Percentiles rank a stretch among this genome's conserved stretches.
Conservation (phyloP, 2,797 vertebrate genomes). For the Emys orbicularis region DNA sequence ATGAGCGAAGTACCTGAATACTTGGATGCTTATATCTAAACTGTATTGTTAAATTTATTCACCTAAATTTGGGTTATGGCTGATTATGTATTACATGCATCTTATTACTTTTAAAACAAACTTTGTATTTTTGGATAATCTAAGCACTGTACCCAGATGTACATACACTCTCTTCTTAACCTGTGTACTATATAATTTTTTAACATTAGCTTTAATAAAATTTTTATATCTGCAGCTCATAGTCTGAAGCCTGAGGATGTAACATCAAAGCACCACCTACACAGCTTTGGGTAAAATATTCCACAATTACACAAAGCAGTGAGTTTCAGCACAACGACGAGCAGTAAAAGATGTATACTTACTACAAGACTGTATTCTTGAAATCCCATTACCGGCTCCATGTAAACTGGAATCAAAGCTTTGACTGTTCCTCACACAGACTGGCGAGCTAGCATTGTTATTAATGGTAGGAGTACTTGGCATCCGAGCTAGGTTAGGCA, state of each 20-base stretch:
- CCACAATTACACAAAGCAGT: background rate
- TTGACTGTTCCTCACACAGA: conserved; percentile 93
- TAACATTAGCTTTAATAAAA: too few species aligned
- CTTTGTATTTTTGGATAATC: too few species aligned
- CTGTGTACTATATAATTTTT: too few species aligned
- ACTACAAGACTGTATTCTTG: conserved; percentile 95
- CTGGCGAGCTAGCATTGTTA: conserved; percentile 83
- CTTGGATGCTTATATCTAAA: too few species aligned
- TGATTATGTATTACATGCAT: too few species aligned
- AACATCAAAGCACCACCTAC: background rate
- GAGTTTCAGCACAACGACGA: accelerated
- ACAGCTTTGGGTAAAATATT: accelerated
- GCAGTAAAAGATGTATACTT: conserved; percentile 74
- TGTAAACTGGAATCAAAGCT: conserved; percentile 94
- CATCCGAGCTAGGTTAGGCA: conserved; percentile 92
- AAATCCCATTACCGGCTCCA: conserved; percentile 87
- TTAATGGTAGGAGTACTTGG: conserved; percentile 84
- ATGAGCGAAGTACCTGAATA: too few species aligned
- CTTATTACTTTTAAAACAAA: too few species aligned
- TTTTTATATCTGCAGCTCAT: too few species aligned
- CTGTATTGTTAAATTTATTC: too few species aligned
- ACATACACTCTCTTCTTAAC: too few species aligned
- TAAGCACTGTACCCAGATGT: too few species aligned
- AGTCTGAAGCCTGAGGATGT: background rate
- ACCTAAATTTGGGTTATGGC: too few species aligned